Conservation (phyloP, 2,113 vertebrate genomes). For the Asarcornis scutulata region DNA sequence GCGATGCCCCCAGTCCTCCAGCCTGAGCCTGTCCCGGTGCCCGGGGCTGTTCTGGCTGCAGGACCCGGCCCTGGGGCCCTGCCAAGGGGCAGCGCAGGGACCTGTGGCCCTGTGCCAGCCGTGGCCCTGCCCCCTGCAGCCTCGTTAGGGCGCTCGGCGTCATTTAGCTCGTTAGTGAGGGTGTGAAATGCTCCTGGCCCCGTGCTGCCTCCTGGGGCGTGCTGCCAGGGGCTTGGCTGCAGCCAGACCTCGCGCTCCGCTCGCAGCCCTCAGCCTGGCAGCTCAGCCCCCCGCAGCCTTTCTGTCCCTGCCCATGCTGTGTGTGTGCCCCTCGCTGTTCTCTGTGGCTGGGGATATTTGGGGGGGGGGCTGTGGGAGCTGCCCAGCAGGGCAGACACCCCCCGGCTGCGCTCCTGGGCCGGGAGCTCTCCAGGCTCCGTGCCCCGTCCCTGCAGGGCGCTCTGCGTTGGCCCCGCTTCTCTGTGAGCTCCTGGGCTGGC, state of each 20-base stretch:
- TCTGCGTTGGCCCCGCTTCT: background rate
- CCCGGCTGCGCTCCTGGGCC: background rate
- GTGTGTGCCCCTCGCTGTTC: background rate
- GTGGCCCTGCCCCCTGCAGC: background rate
- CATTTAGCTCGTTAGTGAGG: background rate
- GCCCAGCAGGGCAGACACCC: background rate
- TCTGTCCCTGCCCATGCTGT: background rate
- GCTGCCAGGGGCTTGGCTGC: background rate
- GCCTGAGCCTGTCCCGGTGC: background rate
- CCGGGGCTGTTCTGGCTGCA: background rate
- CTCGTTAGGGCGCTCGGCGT: fast-evolving
- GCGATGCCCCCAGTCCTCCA: background rate
- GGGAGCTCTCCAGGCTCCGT: background rate
- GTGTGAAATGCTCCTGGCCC: background rate
- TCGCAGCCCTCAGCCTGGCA: background rate
- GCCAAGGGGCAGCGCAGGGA: background rate
- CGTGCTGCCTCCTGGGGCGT: background rate
- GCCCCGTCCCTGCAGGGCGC: background rate
- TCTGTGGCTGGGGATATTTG: background rate
- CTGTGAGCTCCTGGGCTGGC: background rate
- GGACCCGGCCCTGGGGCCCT: background rate
- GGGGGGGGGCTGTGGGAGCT: background rate
- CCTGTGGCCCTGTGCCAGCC: too few relatives aligned
- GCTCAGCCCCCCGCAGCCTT: background rate
- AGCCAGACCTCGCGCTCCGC: background rate